Evolutionary conservation across 2,797 vertebrate species (phyloP).

Genomic region (Eulemur albifrons): DNA sequence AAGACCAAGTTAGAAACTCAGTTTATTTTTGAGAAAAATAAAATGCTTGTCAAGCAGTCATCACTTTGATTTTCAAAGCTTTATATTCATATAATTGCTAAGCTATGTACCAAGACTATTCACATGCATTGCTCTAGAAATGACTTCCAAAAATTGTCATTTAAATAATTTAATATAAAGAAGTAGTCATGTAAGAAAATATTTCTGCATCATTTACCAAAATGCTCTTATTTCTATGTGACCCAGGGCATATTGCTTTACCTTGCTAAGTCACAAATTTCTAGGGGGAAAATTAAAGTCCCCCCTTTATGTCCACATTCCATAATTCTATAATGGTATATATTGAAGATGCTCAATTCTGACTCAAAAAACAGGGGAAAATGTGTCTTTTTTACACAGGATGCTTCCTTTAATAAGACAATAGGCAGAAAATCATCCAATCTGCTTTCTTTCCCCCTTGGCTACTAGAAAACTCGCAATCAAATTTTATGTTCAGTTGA

Average conservation of each 20-base stretch:
- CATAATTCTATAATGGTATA: neutral
- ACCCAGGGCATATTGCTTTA: neutral
- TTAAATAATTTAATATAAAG: constrained; percentile 25
- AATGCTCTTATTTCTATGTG: neutral
- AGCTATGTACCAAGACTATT: neutral
- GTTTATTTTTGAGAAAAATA: constrained; percentile 16
- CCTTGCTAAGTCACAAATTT: neutral
- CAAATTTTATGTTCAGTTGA: neutral
- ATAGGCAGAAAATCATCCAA: neutral
- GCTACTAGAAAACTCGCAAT: neutral
- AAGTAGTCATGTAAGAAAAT: neutral
- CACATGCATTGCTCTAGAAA: neutral
- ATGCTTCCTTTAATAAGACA: neutral
- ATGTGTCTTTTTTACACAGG: neutral
- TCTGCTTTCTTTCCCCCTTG: neutral
- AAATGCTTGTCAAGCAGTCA: neutral
- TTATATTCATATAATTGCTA: neutral
- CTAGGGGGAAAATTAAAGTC: neutral
- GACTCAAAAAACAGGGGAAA: neutral
- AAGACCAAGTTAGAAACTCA: neutral
- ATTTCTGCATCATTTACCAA: neutral
- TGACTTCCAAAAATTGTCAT: neutral
- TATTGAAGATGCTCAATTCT: neutral
- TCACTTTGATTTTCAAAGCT: neutral
- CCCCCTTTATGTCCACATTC: neutral